These are phyloP conservation scores for Bombus consobrinus DNA, from an alignment of 1,140 invertebrate species.

Conservation along the genomic window DNA sequence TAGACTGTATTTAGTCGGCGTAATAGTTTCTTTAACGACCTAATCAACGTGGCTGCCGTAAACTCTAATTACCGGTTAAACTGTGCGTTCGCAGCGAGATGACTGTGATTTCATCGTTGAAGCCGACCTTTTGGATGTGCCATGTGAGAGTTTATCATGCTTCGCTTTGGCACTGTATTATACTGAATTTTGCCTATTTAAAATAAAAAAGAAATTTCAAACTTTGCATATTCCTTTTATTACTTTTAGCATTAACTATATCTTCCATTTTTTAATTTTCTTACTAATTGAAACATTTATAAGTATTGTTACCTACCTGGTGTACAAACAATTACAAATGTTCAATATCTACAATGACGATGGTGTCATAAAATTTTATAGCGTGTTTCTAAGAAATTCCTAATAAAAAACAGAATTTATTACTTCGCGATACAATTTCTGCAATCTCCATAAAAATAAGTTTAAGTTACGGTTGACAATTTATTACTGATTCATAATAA, in stretches of 20 bases:
- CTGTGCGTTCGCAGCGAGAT: not conserved
- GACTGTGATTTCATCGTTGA: constrained; percentile 5
- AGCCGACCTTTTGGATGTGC: not conserved
- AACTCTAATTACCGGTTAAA: constrained; percentile 36
- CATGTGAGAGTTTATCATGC: not conserved
- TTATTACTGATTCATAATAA: not conserved
- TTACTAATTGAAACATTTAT: not conserved
- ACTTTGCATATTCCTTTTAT: not conserved
- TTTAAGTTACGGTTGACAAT: not conserved
- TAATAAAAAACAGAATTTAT: not conserved
- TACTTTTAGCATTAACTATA: not conserved
- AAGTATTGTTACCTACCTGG: too few species aligned
- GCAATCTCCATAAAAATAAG: not conserved
- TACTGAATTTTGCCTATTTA: not conserved
- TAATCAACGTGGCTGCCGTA: constrained; percentile 47
- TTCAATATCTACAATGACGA: not conserved
- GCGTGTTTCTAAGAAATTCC: not conserved
- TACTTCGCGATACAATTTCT: not conserved
- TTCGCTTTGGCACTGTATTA: not conserved
- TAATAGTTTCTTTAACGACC: constrained; percentile 56
- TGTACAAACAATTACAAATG: too few species aligned
- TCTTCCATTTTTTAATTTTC: not conserved
- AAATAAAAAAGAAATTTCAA: not conserved
- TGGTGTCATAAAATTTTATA: not conserved
- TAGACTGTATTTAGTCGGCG: constrained; percentile 25